Evolutionary conservation across 2,113 vertebrate genomes (phyloP), one percentile per base, ranked within the genome.

Genomic region (Carollia perspicillata): DNA sequence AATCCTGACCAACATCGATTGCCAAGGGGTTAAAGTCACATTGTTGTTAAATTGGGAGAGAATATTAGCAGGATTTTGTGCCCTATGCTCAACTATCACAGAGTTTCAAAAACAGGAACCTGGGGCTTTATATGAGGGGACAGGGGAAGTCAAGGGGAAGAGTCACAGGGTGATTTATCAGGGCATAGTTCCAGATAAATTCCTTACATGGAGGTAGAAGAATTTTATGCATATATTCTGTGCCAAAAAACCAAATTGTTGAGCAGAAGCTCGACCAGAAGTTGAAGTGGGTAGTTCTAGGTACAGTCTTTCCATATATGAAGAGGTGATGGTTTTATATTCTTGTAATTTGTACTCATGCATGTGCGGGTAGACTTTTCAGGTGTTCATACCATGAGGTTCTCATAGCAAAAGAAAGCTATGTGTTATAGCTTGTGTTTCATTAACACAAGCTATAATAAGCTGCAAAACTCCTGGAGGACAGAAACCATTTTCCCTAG

Each of bases 51-150:
- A 97, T 87, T 55, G 89, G 90, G 97, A 97, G 96, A 92, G 95
- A 98, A 96, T 97, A 97, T 96, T 93, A 97, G 96, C 97, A 97
- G 96, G 96, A 96, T 96, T 97, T 94, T 89, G 90, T 97, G 95
- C 96, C 93, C 97, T 96, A 18, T 95, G 92, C 92, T 95, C 95
- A 96, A 84, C 93, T 96, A 86, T 95, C 90, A 95, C 90, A 80
- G 95, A 95, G 77, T 94, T 97, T 97, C 96, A 95, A 97, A 97
- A 97, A 98, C 96, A 97, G 96, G 97, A 98, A 97, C 97, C 96
- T 81, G 95, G 95, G 80, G 49, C 92, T 95, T 94, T 96, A 63
- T 94, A 97, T 78, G 94, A 95, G 93, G 87, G 95, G 92, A 95
- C 92, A 96, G 92, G 96, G 96, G 96, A 97, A 97, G 93, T 96